Conservation (phyloP, 2,113 vertebrate genomes). For the Jaculus jaculus region DNA sequence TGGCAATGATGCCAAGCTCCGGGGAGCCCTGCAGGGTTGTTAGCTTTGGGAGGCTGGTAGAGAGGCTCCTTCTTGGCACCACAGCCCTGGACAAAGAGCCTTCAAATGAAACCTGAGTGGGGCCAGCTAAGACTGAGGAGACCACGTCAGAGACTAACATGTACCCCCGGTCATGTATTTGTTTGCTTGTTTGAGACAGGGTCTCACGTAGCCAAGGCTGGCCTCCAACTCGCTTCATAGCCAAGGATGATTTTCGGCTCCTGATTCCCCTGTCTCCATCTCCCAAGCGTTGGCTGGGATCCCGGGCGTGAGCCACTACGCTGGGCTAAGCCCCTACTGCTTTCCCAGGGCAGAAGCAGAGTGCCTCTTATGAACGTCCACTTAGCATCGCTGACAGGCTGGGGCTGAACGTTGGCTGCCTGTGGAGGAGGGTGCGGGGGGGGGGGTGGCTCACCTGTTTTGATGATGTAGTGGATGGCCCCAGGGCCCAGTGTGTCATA, state of each 20-base stretch:
- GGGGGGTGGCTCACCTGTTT: constrained; percentile 89
- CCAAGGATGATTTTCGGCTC: background rate
- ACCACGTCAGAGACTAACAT: background rate
- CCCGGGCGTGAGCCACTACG: background rate
- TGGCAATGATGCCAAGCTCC: background rate
- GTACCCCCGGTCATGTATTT: background rate
- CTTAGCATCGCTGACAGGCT: background rate
- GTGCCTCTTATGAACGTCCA: background rate
- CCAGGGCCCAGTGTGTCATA: constrained; percentile 96
- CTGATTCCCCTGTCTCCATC: background rate
- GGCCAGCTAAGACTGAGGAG: background rate
- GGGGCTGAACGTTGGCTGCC: too few relatives aligned
- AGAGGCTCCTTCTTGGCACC: background rate
- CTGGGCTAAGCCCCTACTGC: background rate
- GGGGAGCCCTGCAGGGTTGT: background rate
- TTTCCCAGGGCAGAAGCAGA: background rate
- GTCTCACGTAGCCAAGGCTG: background rate
- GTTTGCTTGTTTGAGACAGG: background rate
- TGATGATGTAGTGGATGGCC: constrained; percentile 96
- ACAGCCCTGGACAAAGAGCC: background rate
- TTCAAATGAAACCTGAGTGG: background rate
- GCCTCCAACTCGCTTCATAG: background rate
- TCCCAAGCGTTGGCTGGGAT: background rate
- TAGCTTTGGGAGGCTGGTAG: background rate
- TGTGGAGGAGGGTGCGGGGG: background rate